A percentile compares a stretch with the other conserved stretches of the same genome.
These are phyloP conservation scores for Hetaerina americana DNA, from an alignment of 1,140 invertebrate species.

Conservation along the genomic window DNA sequence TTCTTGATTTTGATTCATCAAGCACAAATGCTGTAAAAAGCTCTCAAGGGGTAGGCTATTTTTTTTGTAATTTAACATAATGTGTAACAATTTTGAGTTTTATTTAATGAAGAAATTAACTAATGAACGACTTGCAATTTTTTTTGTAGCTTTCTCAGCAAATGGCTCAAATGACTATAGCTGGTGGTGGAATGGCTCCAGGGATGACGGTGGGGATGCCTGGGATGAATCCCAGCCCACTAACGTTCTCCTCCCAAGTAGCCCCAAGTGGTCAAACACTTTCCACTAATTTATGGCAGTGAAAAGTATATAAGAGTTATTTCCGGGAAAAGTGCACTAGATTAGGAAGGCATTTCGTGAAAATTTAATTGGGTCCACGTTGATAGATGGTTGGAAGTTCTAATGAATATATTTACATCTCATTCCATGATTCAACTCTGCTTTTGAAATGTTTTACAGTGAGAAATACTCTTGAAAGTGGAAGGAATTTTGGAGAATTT, in stretches of 20 bases:
- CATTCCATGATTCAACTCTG: background rate
- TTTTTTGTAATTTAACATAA: too few species aligned
- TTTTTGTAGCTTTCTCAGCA: slow-evolving; percentile 38
- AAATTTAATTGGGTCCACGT: background rate
- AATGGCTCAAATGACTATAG: slow-evolving; percentile 38
- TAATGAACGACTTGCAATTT: background rate
- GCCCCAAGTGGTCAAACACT: slow-evolving; percentile 31
- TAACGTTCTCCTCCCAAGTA: slow-evolving; percentile 11
- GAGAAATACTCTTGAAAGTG: background rate
- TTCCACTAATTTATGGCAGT: slow-evolving; percentile 41
- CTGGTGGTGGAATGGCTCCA: slow-evolving; percentile 12
- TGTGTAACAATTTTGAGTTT: background rate
- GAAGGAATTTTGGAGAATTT: background rate
- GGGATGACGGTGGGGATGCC: slow-evolving; percentile 11
- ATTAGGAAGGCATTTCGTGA: background rate
- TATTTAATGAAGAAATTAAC: background rate
- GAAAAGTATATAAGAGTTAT: slow-evolving; percentile 21
- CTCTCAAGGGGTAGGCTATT: background rate
- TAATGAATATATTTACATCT: background rate
- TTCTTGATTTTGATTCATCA: slow-evolving; percentile 11
- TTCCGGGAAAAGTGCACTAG: slow-evolving; percentile 23
- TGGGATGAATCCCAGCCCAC: slow-evolving; percentile 4
- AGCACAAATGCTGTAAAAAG: background rate
- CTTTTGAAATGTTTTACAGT: background rate
- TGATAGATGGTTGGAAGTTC: background rate